Percentiles rank a stretch among this genome's conserved stretches.
Evolutionary conservation across 2,113 vertebrate genomes (phyloP).

Genomic region (Rhinoderma darwinii): DNA sequence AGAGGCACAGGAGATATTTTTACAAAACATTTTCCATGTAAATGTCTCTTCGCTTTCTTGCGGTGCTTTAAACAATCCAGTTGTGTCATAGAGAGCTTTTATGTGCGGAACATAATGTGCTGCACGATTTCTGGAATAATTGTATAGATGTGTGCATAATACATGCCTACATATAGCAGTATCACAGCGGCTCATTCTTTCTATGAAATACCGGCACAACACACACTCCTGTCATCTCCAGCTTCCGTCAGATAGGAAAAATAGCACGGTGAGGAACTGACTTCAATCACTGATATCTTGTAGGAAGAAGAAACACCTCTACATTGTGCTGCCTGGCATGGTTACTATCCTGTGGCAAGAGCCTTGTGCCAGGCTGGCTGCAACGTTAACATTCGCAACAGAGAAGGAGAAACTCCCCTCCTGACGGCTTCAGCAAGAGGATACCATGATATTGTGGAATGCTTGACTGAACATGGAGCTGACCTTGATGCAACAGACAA

Average conservation of each 20-base stretch:
- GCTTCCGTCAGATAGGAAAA: not conserved
- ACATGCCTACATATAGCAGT: not conserved
- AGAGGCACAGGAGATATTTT: constrained; percentile 7
- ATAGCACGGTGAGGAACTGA: not conserved
- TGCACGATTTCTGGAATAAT: not conserved
- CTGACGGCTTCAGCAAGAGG: constrained; percentile 93
- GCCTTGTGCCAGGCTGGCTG: constrained; percentile 87
- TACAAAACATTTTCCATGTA: constrained; percentile 1
- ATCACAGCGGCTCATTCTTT: not conserved
- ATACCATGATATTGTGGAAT: constrained; percentile 93
- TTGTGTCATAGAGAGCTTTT: constrained; percentile 18
- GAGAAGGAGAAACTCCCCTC: constrained; percentile 90
- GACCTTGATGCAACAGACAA: constrained; percentile 89
- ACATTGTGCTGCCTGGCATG: constrained; percentile 96
- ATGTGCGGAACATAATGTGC: not conserved
- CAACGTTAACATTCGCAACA: constrained; percentile 86
- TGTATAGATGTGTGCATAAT: not conserved
- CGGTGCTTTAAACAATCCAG: not conserved
- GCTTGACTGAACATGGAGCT: constrained; percentile 85
- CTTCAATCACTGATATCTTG: not conserved
- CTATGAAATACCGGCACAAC: not conserved
- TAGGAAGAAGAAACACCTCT: constrained; percentile 96
- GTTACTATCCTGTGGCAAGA: constrained; percentile 88
- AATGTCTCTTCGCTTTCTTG: constrained; percentile 13
- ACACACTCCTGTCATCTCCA: not conserved